phyloP scores from a whole-genome alignment of 2,113 vertebrate genomes.

The Zootoca vivipara region DNA sequence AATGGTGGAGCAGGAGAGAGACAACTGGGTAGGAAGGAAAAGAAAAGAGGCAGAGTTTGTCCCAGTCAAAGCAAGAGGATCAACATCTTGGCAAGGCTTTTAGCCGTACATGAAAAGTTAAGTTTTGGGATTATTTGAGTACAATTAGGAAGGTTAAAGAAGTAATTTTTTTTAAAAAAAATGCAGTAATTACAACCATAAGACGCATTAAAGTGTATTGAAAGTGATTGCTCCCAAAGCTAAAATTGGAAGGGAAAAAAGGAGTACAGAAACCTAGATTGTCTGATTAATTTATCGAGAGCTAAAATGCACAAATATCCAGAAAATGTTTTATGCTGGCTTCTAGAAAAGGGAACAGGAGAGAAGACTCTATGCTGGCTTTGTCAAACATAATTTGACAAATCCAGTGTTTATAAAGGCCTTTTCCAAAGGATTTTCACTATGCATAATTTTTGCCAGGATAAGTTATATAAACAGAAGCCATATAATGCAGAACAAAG shows the following conservation, averaged over 20 bases:
- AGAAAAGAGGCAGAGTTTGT: not conserved
- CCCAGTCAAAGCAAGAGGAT: not conserved
- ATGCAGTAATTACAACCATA: slow-evolving; percentile 31
- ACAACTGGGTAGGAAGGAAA: not conserved
- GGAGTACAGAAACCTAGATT: slow-evolving; percentile 1
- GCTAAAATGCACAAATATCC: not conserved
- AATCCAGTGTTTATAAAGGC: slow-evolving; percentile 39
- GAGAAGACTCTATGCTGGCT: slow-evolving; percentile 14
- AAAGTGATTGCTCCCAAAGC: not conserved
- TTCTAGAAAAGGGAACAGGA: slow-evolving; percentile 38
- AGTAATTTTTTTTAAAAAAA: slow-evolving; percentile 46
- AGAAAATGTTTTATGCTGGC: slow-evolving; percentile 17
- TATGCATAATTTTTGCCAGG: slow-evolving; percentile 39
- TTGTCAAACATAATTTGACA: slow-evolving; percentile 39
- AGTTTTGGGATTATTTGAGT: not conserved
- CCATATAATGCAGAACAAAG: slow-evolving; percentile 8
- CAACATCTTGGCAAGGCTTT: not conserved
- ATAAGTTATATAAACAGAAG: slow-evolving; percentile 33
- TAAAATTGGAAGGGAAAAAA: not conserved
- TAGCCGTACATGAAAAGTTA: not conserved
- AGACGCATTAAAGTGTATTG: slow-evolving; percentile 25
- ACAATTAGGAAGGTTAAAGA: slow-evolving; percentile 56
- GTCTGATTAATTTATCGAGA: not conserved
- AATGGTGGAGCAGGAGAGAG: not conserved
- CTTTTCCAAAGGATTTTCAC: not conserved